Evolutionary conservation across 2,113 vertebrate species (phyloP).

Genomic region (Sigmodon hispidus): DNA sequence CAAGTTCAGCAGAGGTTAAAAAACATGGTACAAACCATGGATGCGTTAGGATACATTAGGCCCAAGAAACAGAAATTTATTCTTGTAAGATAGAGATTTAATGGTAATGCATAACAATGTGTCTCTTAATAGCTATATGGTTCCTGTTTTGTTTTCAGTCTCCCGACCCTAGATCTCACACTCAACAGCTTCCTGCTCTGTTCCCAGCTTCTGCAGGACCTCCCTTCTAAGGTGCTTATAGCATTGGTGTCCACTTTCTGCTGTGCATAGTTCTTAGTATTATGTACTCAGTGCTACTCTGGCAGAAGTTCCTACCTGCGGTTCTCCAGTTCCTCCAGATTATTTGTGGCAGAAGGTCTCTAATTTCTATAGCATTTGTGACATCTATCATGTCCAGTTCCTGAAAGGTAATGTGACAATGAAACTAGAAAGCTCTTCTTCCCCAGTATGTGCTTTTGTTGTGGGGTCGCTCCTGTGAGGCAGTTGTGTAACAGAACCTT

Average conservation of each 20-base stretch:
- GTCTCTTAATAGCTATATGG: neutral
- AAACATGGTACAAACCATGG: neutral
- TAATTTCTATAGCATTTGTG: neutral
- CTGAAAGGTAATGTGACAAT: too few species aligned
- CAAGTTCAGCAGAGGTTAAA: neutral
- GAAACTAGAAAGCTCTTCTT: neutral
- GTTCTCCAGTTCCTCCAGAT: too few species aligned
- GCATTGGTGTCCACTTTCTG: too few species aligned
- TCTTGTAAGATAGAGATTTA: neutral
- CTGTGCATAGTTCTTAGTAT: neutral
- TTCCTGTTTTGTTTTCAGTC: neutral
- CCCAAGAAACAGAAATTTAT: neutral
- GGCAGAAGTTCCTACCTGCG: neutral
- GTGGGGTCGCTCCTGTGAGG: neutral
- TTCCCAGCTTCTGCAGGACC: neutral
- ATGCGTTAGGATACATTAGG: neutral
- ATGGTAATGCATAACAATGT: neutral
- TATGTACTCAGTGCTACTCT: too few species aligned
- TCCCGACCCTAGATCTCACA: neutral
- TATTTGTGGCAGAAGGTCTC: neutral
- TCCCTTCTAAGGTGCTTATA: too few species aligned
- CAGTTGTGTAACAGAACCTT: neutral
- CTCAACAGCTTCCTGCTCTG: neutral
- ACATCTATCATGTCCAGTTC: neutral
- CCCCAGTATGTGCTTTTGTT: fast-evolving